phyloP scores from a whole-genome alignment of 2,797 vertebrate species.

The Amblyopsis hoosieri region DNA sequence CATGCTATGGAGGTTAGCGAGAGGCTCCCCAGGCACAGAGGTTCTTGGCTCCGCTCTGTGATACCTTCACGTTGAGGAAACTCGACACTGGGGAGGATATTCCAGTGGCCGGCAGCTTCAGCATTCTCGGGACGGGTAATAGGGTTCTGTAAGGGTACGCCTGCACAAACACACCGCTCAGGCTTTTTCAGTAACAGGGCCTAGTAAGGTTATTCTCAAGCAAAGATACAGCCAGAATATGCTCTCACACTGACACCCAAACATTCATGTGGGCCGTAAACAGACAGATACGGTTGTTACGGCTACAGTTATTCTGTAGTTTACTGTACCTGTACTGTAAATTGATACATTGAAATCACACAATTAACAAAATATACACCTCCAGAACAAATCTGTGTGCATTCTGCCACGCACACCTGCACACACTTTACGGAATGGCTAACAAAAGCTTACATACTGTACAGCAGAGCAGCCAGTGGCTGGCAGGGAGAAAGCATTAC shows the following conservation, averaged over 20 bases:
- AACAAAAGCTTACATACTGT: slow-evolving; percentile 42
- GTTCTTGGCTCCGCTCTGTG: slow-evolving; percentile 64
- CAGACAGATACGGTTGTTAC: background rate
- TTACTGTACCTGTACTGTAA: no score
- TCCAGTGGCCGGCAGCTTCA: slow-evolving; percentile 57
- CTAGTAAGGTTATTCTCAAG: slow-evolving; percentile 19
- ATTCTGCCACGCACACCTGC: background rate
- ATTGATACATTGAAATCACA: background rate
- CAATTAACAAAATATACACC: background rate
- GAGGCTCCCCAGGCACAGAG: slow-evolving; percentile 47
- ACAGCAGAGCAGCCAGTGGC: slow-evolving; percentile 46
- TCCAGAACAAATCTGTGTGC: background rate
- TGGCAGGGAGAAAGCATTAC: slow-evolving; percentile 73
- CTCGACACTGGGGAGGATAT: slow-evolving; percentile 68
- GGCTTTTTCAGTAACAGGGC: slow-evolving; percentile 32
- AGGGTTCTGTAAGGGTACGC: slow-evolving; percentile 14
- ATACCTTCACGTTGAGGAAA: slow-evolving; percentile 67
- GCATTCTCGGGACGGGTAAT: slow-evolving; percentile 25
- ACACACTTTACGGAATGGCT: slow-evolving; percentile 21
- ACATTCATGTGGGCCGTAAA: background rate
- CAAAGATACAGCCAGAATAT: background rate
- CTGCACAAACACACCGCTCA: slow-evolving; percentile 45
- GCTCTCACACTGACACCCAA: background rate
- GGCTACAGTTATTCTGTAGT: background rate
- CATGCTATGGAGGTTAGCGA: slow-evolving; percentile 14